phyloP scores from a whole-genome alignment of 2,113 vertebrate genomes.

The Pantherophis guttatus region DNA sequence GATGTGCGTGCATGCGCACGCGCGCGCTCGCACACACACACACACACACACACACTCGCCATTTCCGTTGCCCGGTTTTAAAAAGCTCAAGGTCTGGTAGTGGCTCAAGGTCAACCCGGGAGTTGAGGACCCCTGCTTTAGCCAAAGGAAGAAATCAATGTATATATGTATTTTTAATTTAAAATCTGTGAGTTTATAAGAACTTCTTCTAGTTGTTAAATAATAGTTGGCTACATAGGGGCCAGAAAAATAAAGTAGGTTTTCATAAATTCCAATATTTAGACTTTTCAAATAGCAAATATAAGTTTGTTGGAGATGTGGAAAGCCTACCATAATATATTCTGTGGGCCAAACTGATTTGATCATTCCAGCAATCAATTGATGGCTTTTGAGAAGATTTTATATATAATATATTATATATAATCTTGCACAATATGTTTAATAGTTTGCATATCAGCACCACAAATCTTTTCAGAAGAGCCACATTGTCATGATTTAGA shows the following conservation, averaged over 20 bases:
- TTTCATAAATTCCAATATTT: neutral
- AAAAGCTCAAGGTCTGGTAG: too few species aligned
- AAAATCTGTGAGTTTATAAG: neutral
- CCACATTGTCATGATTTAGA: neutral
- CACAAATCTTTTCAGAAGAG: neutral
- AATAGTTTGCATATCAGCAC: too few species aligned
- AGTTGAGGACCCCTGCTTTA: too few species aligned
- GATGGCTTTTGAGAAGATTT: neutral
- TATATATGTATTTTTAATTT: neutral
- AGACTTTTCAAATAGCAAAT: neutral
- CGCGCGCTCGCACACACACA: too few species aligned
- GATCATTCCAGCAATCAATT: neutral
- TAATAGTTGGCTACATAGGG: neutral
- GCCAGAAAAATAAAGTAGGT: slow-evolving; percentile 2
- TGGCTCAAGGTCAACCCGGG: too few species aligned
- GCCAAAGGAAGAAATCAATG: neutral
- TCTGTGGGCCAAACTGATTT: neutral
- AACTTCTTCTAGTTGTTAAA: neutral
- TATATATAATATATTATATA: too few species aligned
- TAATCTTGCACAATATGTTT: too few species aligned
- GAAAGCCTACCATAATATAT: neutral
- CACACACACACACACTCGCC: too few species aligned
- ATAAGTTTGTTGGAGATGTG: neutral
- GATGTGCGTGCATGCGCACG: too few species aligned
- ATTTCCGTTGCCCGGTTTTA: too few species aligned